Evolutionary conservation across 2,888 invertebrate species (phyloP).

Genomic region (Parnassius apollo): DNA sequence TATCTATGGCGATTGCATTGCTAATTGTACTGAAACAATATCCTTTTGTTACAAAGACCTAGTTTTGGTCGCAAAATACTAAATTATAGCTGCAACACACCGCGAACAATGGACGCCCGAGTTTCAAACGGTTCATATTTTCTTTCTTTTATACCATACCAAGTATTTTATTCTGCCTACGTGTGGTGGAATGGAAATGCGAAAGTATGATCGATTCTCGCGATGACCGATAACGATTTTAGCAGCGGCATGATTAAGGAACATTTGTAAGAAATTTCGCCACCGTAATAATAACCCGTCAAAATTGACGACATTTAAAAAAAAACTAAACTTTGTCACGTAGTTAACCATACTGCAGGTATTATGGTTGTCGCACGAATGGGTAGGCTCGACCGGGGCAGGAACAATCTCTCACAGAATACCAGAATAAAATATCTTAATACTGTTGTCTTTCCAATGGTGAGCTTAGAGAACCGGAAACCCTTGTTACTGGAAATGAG

Average conservation of each 20-base stretch:
- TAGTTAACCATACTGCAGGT: no score
- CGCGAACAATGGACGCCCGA: conserved; percentile 57
- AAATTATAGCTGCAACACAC: conserved; percentile 58
- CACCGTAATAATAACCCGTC: not conserved
- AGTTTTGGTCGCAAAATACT: conserved; percentile 68
- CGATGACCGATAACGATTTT: conserved; percentile 5
- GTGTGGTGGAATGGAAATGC: conserved; percentile 20
- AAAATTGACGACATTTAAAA: not conserved
- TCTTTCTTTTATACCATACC: conserved; percentile 27
- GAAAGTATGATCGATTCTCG: conserved; percentile 16
- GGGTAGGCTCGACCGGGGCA: no score
- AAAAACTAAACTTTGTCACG: not conserved
- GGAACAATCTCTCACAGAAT: no score
- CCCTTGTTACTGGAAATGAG: no score
- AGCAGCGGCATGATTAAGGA: conserved; percentile 1
- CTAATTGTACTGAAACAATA: conserved; percentile 75
- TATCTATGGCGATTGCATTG: conserved; percentile 74
- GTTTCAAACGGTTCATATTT: conserved; percentile 47
- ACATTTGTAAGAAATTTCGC: not conserved
- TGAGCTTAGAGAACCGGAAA: no score
- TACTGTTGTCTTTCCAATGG: no score
- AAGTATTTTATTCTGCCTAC: conserved; percentile 18
- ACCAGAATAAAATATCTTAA: no score
- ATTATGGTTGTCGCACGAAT: no score
- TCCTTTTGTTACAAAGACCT: conserved; percentile 77